Evolutionary conservation across 2,888 invertebrate genomes (phyloP).

Genomic region (Stenodema calcarata): DNA sequence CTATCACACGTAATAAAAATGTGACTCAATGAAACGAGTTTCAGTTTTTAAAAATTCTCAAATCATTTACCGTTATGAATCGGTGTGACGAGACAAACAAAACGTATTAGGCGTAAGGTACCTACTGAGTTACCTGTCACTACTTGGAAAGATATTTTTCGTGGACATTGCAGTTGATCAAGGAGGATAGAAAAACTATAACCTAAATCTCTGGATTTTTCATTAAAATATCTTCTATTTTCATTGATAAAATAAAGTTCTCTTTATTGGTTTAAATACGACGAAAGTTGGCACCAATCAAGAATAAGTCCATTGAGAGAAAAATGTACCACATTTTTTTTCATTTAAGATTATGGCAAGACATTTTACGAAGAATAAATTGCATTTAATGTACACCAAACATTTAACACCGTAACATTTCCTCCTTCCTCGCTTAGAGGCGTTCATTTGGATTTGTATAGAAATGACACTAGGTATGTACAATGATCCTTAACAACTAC

Average conservation of each 20-base stretch:
- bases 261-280: neutral
- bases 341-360: neutral
- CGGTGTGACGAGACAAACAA: neutral
- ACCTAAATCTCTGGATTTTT: neutral
- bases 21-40: neutral
- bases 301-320: neutral
- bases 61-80: neutral
- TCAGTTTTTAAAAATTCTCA: too few relatives aligned
- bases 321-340: neutral
- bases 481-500: constrained; percentile 29
- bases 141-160: neutral
- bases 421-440: neutral
- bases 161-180: neutral
- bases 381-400: neutral
- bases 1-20: neutral
- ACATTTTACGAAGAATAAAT: neutral
- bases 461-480: neutral
- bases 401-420: neutral
- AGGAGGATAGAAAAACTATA: neutral
- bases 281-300: neutral
- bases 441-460: neutral
- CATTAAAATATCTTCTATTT: neutral
- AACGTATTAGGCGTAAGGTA: neutral
- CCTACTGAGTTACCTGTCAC: neutral
- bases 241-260: neutral